Evolutionary conservation across 2,888 invertebrate species (phyloP).

Genomic region (Heliconius cydno): DNA sequence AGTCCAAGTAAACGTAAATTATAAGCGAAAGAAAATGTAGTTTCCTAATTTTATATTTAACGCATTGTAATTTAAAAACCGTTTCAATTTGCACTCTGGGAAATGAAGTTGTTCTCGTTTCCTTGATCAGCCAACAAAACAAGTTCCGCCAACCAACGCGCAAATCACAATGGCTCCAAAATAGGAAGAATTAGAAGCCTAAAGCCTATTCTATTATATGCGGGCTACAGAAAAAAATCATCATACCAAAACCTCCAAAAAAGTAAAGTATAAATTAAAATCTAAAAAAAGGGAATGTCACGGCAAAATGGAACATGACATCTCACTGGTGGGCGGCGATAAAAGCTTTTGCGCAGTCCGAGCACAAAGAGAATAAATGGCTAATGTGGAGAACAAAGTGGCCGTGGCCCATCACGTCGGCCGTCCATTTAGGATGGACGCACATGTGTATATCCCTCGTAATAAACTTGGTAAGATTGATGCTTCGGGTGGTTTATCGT

Average conservation of each 20-base stretch:
- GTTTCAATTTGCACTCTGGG: no score
- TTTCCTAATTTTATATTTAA: no score
- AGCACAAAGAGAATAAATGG: conserved; percentile 54
- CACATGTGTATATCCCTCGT: conserved; percentile 6
- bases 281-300: conserved; percentile 39
- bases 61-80: no score
- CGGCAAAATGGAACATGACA: conserved; percentile 41
- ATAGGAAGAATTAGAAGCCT: no score
- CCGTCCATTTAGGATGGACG: conserved; percentile 38
- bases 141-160: no score
- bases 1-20: no score
- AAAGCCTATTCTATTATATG: no score
- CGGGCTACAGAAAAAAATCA: not conserved
- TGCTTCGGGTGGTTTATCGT: conserved; percentile 6
- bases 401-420: conserved; percentile 41
- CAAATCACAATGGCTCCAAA: no score
- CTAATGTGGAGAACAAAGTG: conserved; percentile 53
- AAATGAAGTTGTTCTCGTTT: no score
- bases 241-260: no score
- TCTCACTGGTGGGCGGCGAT: conserved; percentile 36
- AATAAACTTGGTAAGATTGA: conserved; percentile 24
- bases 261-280: not conserved
- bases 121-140: no score
- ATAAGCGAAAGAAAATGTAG: no score
- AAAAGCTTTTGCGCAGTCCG: conserved; percentile 46